Evolutionary conservation across 2,888 invertebrate species (phyloP).

Genomic region (Pilophorus perplexus): DNA sequence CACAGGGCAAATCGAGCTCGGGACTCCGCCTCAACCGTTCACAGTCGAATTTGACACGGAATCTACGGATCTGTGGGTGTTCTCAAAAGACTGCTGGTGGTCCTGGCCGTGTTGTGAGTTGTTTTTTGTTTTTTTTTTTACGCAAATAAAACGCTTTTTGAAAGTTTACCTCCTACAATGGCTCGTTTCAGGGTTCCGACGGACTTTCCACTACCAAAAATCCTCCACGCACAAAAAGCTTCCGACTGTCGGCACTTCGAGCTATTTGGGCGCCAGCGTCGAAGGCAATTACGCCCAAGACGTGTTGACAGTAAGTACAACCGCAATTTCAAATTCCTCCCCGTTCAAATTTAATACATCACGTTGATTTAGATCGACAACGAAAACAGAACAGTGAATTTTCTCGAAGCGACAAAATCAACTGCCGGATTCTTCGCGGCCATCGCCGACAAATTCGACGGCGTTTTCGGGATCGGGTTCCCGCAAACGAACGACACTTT

Average conservation of each 20-base stretch:
- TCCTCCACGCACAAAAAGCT: constrained; percentile 27
- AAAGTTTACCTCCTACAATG: no score
- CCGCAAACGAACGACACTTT: background rate
- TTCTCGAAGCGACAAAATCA: constrained; percentile 15
- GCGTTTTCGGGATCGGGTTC: constrained; percentile 26
- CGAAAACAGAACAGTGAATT: background rate
- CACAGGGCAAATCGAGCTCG: constrained; percentile 31
- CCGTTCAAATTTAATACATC: no score
- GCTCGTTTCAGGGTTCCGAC: constrained; percentile 32
- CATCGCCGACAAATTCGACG: constrained; percentile 9
- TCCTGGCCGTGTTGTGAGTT: constrained; percentile 42
- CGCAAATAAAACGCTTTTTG: background rate
- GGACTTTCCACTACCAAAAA: constrained; percentile 7
- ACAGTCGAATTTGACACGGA: constrained; percentile 41
- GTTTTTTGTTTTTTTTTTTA: background rate
- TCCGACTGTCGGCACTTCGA: background rate
- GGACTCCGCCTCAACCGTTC: constrained; percentile 28
- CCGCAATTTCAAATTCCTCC: background rate
- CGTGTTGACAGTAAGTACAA: constrained; percentile 3
- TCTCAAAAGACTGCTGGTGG: constrained; percentile 28
- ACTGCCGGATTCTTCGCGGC: background rate
- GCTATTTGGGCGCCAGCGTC: background rate
- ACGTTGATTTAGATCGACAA: constrained; percentile 7
- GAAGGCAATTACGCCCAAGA: constrained; percentile 8
- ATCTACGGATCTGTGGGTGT: constrained; percentile 39